Evolutionary conservation across 1,140 invertebrate species (phyloP), one percentile per base, ranked within the genome.

Genomic region (Sycobia sp.): DNA sequence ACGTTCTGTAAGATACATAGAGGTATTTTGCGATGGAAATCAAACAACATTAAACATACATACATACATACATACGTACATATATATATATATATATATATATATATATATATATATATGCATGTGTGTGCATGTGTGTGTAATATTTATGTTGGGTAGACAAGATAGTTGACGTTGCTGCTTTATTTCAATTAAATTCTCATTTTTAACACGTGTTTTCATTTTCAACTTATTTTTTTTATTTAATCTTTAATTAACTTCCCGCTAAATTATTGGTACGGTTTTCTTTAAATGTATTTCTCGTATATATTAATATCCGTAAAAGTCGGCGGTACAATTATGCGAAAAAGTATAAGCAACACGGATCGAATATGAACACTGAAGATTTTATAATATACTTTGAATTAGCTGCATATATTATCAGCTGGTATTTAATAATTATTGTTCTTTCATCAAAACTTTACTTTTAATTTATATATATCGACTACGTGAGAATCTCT

Each of bases 1-100:
- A 43, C 36, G 62, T 62, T 56, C 58, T 66, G 63, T 71, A 74
- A 74, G 70, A 76, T 77, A 74, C 68, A 38, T 75, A 74, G 67
- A 71, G 66, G 69, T 69, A 69, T 72, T 68, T 69, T 53, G 44
- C 44, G 20, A 49, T 50, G 27, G 23, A 62, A 62, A 62, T 62
- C 22, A 62, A 55, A 54, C 11, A 56, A 29, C 8, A 47, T 46
- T 18, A 64, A 7, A n/a, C n/a, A n/a, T n/a, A n/a, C n/a, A n/a
- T n/a, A n/a, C n/a, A n/a, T n/a, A n/a, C 3, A 22, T 36, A 34
- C 4, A 38, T n/a, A 23, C n/a, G 25, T 38, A 13, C 2, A n/a
- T n/a, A 20, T 38, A 23, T 53, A 23, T 38, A n/a, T 38, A 41
- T 18, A 36, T 50, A 7, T 5, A 46, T 46, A 13, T 46, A 25